Evolutionary conservation across 2,113 vertebrate species (phyloP).

Genomic region (Pionites leucogaster): DNA sequence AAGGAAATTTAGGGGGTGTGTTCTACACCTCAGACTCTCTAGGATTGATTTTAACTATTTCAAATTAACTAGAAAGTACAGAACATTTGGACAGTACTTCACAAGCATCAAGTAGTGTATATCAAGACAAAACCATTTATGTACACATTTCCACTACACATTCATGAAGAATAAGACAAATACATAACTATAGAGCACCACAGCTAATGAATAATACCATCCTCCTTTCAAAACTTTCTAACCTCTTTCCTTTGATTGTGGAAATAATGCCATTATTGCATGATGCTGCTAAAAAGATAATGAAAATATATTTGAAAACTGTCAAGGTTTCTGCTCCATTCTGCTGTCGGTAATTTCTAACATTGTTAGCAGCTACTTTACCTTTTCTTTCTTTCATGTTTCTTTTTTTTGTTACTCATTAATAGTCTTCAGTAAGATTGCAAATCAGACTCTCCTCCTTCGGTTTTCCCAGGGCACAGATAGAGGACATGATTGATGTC

Average conservation of each 20-base stretch:
- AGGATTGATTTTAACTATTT: background rate
- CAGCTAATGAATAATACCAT: background rate
- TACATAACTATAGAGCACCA: background rate
- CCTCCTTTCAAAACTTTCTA: background rate
- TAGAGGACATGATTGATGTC: background rate
- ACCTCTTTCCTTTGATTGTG: background rate
- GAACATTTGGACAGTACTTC: background rate
- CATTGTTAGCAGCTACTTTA: background rate
- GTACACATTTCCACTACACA: background rate
- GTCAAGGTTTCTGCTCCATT: background rate
- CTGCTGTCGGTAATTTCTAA: background rate
- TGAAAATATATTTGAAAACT: background rate
- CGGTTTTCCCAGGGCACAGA: background rate
- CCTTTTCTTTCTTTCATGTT: background rate
- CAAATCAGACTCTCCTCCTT: background rate
- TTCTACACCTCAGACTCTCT: background rate
- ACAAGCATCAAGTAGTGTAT: background rate
- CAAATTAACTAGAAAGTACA: background rate
- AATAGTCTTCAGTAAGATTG: background rate
- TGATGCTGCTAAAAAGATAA: background rate
- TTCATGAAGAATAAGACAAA: background rate
- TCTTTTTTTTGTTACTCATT: background rate
- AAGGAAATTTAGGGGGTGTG: background rate
- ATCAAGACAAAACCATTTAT: background rate
- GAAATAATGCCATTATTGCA: background rate